phyloP scores from a whole-genome alignment of 2,888 invertebrate genomes.

The Enoplolaimus lenunculus region DNA sequence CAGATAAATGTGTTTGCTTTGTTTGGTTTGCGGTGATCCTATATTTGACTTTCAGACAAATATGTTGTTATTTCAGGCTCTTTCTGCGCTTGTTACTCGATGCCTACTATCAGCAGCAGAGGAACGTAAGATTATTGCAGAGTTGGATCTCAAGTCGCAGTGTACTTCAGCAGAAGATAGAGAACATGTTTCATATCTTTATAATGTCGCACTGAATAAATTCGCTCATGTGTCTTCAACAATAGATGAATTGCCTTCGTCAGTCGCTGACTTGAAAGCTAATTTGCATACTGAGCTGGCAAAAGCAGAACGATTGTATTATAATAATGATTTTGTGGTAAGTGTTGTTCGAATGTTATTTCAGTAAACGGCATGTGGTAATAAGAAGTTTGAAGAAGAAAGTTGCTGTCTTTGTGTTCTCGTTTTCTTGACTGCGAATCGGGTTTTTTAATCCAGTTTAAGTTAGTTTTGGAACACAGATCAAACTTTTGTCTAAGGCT shows the following conservation, averaged over 20 bases:
- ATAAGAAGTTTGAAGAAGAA: too few relatives aligned
- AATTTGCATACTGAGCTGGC: neutral
- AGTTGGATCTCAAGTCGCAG: conserved; percentile 11
- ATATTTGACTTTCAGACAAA: too few relatives aligned
- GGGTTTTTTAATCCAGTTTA: too few relatives aligned
- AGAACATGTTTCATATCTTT: neutral
- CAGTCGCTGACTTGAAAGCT: neutral
- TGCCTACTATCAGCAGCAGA: conserved; percentile 6
- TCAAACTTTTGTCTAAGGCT: too few relatives aligned
- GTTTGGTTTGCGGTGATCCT: too few relatives aligned
- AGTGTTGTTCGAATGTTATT: neutral
- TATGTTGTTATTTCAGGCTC: neutral
- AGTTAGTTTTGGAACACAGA: too few relatives aligned
- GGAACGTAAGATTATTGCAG: neutral
- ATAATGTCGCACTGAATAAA: neutral
- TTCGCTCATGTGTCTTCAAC: neutral
- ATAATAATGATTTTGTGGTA: conserved; percentile 2
- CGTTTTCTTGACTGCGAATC: too few relatives aligned
- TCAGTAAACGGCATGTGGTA: neutral
- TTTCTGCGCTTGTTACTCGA: neutral
- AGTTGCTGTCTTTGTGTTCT: too few relatives aligned
- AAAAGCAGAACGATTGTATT: conserved; percentile 13
- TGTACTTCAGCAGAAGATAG: neutral
- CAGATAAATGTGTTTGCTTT: too few relatives aligned
- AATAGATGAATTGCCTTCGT: neutral